Evolutionary conservation across 2,797 vertebrate species (phyloP).

Genomic region (Siniperca scherzeri): DNA sequence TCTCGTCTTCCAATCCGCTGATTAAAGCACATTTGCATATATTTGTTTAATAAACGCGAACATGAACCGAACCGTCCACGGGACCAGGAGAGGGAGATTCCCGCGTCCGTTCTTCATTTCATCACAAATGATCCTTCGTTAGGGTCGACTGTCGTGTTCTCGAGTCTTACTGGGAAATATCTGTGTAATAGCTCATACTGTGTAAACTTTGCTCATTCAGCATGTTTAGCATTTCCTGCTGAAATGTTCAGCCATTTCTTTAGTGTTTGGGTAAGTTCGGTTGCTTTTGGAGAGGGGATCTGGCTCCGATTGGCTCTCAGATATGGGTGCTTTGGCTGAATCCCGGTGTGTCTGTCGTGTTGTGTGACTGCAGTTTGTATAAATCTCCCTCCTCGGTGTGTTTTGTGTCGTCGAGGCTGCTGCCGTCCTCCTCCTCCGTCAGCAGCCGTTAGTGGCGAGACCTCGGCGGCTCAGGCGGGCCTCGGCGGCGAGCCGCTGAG

Average conservation of each 20-base stretch:
- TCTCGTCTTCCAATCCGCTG: neutral
- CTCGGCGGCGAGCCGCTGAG: constrained; percentile 27
- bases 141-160: too few species aligned
- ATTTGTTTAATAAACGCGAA: constrained; percentile 1
- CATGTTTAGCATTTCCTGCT: neutral
- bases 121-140: neutral
- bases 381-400: neutral
- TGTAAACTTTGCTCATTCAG: neutral
- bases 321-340: neutral
- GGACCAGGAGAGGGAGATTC: neutral
- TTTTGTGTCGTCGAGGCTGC: neutral
- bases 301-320: neutral
- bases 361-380: neutral
- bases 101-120: neutral
- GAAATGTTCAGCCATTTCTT: neutral
- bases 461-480: constrained; percentile 18
- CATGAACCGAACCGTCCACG: neutral
- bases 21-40: neutral
- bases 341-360: neutral
- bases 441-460: neutral
- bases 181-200: neutral
- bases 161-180: neutral
- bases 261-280: neutral
- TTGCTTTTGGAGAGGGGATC: neutral
- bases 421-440: neutral